Base-by-base conservation (phyloP, 2,888 invertebrate genomes). In the Himalopsyche anomala region DNA sequence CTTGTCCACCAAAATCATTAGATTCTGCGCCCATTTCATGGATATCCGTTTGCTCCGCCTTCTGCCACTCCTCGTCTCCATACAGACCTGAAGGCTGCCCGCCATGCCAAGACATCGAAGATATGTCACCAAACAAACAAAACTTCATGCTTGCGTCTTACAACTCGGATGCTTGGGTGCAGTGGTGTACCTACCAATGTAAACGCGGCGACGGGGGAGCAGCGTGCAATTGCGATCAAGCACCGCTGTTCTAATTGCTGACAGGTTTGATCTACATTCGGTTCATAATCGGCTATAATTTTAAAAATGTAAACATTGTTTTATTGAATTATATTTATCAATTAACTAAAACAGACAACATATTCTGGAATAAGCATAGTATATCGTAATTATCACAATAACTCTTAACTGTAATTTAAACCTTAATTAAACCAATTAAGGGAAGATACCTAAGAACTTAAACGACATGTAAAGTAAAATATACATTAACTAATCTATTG, bases 191-290 rank as follows among this genome's bases (percentile, higher is more conserved):
- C 89, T 90, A 92, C 8, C 94, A 95, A 89, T 96, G 96, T 91
- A 91, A 93, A 56, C 94, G 94, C 89, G 96, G 95, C 2, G 94
- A 95, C 89, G 96, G 96, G 85, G 96, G 96, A n/a, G 94, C 95
- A 42, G 95, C 96, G 88, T 96, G 96, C 92, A 95, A 95, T 91
- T 96, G 96, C 91, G 95, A 96, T 91, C 92, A 95, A 85, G 92
- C 95, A 81, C 96, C 96, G 2, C 94, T 95, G 38, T 82, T 28
- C 15, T 82, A 82, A 82, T n/a, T 36, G 55, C 38, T 80, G 15
- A 80, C 12, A 74, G 74, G 74, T 74, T 74, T 74, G 74, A 74
- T 28, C 36, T 56, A 17, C 9, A 56, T n/a, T 56, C 5, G 62
- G 28, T 62, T 5, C 19, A 62, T 4, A 19, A 5, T 62, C 62